Evolutionary conservation across 2,797 vertebrate genomes (phyloP), one percentile per base, ranked within the genome.

Genomic region (Trichosurus vulpecula): DNA sequence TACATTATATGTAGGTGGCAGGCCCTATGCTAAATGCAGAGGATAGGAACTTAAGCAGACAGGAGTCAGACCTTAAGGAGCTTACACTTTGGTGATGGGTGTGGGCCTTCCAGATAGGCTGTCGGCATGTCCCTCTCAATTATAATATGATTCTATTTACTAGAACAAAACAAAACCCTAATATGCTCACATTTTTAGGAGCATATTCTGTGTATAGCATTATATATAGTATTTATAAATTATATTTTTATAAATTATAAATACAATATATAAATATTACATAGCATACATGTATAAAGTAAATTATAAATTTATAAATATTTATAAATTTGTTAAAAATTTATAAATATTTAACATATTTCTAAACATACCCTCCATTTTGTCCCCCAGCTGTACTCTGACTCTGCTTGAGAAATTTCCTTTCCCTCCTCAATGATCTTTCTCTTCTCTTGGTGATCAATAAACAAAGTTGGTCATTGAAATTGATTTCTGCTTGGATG

Each of bases 401-500:
- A 54, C 35, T 47, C 91, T 41, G 0, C 74, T 81, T 4, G 51
- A 94, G 91, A 94, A 96, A 93, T 95, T 92, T 55, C 1, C 25
- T 56, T 66, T 87, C 91, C 31, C 93, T 58, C 51, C 35, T 19
- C 13, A 57, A 41, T 94, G 30, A 90, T 97, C 91, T 57, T 94
- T 53, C 0, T 87, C 22, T 92, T 16, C 1, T 22, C 41, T 56
- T 52, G 93, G 90, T 91, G 55, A 3, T 93, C 54, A 51, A 91
- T 89, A 91, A 95, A 95, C 41, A 91, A 96, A 22, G 12, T 95
- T 52, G 41, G 93, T 94, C 41, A 96, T 25, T 54, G 2, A 25
- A 90, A 54, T 91, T 74, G 10, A 58, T 92, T 97, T 97, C 97
- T 97, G 35, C 92, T 52, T 97, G 99, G 99, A 99, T 99, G 97